Evolutionary conservation across 2,797 vertebrate genomes (phyloP).

Genomic region (Geotrypetes seraphini): DNA sequence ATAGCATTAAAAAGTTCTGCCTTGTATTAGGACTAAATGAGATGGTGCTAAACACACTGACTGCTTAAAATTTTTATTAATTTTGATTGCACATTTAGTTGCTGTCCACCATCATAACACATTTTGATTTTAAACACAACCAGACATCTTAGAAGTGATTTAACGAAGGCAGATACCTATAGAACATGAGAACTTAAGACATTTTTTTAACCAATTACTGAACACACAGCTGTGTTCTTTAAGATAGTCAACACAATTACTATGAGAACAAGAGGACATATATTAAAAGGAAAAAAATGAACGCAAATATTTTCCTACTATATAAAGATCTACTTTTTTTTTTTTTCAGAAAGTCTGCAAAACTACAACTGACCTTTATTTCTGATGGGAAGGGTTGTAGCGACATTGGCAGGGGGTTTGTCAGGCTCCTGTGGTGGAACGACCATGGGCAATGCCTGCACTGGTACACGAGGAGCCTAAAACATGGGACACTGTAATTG

Average conservation of each 20-base stretch:
- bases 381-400: slow-evolving; percentile 63
- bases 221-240: slow-evolving; percentile 2
- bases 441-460: slow-evolving; percentile 73
- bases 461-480: slow-evolving; percentile 70
- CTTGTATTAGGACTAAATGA: too few species aligned
- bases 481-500: slow-evolving; percentile 21
- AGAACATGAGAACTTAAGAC: neutral
- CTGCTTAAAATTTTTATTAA: too few species aligned
- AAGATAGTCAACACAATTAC: neutral
- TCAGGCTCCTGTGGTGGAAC: slow-evolving; percentile 71
- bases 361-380: slow-evolving; percentile 63
- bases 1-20: too few species aligned
- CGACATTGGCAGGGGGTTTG: slow-evolving; percentile 66
- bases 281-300: neutral
- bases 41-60: too few species aligned
- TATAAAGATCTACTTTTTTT: too few species aligned
- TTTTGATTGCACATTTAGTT: too few species aligned
- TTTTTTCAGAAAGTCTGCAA: slow-evolving; percentile 18
- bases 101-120: slow-evolving; percentile 8
- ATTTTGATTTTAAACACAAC: slow-evolving; percentile 3
- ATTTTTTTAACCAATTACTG: slow-evolving; percentile 13
- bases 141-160: neutral
- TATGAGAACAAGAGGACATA: slow-evolving; percentile 14
- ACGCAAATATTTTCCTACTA: slow-evolving; percentile 17
- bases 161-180: slow-evolving; percentile 27